Evolutionary conservation across 2,888 invertebrate species (phyloP).

Genomic region (Heliconius cydno): DNA sequence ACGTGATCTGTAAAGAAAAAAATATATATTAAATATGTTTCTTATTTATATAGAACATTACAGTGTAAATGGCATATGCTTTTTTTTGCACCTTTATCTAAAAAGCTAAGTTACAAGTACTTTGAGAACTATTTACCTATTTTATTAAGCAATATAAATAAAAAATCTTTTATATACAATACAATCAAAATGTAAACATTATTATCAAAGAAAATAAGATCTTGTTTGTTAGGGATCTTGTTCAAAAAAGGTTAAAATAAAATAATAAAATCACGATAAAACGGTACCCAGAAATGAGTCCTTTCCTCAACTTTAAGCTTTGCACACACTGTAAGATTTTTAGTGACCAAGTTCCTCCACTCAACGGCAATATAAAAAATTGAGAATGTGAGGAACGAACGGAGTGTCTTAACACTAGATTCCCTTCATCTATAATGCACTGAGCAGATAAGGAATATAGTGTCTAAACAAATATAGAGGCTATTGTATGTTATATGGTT

Average conservation of each 20-base stretch:
- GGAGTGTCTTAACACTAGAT: too few relatives aligned
- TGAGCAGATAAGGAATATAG: too few relatives aligned
- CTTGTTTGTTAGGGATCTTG: conserved; percentile 33
- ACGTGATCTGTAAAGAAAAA: conserved; percentile 12
- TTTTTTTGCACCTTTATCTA: neutral
- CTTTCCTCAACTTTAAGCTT: conserved; percentile 47
- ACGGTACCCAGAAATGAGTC: conserved; percentile 49
- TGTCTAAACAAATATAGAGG: too few relatives aligned
- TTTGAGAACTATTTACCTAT: too few relatives aligned
- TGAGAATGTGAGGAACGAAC: too few relatives aligned
- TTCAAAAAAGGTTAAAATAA: conserved; percentile 34
- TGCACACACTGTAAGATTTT: neutral
- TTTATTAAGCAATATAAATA: neutral
- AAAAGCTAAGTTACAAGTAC: neutral
- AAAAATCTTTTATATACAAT: neutral
- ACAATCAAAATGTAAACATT: neutral
- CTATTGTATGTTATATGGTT: neutral
- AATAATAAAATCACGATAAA: conserved; percentile 38
- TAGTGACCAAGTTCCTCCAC: neutral
- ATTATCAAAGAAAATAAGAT: neutral
- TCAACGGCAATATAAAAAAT: too few relatives aligned
- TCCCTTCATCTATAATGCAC: too few relatives aligned
- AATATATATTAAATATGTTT: neutral
- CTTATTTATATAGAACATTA: neutral
- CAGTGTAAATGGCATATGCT: neutral